These are phyloP conservation scores for Labrus mixtus DNA, from an alignment of 2,113 vertebrate species.

Conservation along the genomic window DNA sequence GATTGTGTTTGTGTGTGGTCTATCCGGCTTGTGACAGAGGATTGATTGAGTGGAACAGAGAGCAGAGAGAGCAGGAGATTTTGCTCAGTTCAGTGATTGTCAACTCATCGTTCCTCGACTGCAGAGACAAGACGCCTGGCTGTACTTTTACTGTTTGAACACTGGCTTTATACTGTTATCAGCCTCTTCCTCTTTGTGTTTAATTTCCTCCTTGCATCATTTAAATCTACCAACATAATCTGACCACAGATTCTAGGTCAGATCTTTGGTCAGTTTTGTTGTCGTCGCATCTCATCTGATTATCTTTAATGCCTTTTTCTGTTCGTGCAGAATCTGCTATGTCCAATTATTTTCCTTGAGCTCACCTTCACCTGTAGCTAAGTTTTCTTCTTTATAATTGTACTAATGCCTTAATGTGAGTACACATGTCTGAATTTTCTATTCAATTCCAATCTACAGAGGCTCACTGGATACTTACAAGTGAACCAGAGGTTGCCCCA, in stretches of 20 bases:
- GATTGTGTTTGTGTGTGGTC: constrained; percentile 18
- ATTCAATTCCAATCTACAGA: background rate
- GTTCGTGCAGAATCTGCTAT: background rate
- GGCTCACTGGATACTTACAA: background rate
- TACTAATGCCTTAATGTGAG: no score
- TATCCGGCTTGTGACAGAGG: constrained; percentile 24
- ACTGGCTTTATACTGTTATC: constrained; percentile 11
- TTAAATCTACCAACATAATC: background rate
- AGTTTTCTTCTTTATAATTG: no score
- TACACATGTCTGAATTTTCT: no score
- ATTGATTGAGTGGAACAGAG: constrained; percentile 56
- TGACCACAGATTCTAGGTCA: background rate
- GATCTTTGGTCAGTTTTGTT: background rate
- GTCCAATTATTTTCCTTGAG: no score
- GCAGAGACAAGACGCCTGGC: background rate
- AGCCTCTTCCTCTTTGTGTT: background rate
- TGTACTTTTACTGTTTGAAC: constrained; percentile 6
- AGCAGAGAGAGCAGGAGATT: constrained; percentile 22
- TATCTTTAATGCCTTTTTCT: background rate
- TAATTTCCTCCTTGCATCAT: background rate
- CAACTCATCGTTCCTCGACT: constrained; percentile 30
- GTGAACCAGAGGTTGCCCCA: background rate
- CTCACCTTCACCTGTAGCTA: no score
- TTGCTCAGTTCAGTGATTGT: constrained; percentile 45
- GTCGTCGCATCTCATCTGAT: background rate